These are phyloP conservation scores for Tetranychus urticae DNA, from an alignment of 1,140 invertebrate species.

Conservation along the genomic window DNA sequence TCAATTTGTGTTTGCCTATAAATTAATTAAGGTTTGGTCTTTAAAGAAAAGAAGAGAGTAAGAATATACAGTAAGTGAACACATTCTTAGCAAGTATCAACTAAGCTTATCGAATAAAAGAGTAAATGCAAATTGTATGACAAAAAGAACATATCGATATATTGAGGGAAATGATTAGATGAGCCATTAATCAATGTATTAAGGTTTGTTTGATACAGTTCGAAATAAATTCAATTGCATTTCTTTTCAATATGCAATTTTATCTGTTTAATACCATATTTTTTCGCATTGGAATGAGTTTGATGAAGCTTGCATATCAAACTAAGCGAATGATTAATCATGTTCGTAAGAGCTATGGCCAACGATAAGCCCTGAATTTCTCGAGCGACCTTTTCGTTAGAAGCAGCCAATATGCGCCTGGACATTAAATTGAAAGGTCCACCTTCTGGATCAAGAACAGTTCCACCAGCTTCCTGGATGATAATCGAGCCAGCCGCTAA, in stretches of 20 bases:
- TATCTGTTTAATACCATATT: no score
- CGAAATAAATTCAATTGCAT: no score
- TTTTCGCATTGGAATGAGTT: no score
- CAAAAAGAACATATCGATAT: no score
- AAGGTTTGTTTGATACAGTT: no score
- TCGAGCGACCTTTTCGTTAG: neutral
- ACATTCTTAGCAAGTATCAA: no score
- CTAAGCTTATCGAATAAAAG: no score
- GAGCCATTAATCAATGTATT: no score
- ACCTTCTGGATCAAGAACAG: constrained; percentile 60
- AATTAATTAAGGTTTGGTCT: constrained; percentile 56
- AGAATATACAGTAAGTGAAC: neutral
- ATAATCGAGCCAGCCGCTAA: constrained; percentile 62
- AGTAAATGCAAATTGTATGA: no score
- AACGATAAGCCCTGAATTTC: neutral
- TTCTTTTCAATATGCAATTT: no score
- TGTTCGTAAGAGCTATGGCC: neutral
- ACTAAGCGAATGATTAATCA: neutral
- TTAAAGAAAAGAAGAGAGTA: neutral
- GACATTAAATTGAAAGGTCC: constrained; percentile 51
- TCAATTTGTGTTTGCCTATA: constrained; percentile 64
- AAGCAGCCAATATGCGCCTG: constrained; percentile 35
- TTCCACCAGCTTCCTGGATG: constrained; percentile 72
- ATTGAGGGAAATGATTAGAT: no score
- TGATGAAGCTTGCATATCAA: no score